Conservation (phyloP, 2,888 invertebrate species). For the Panopea generosa region DNA sequence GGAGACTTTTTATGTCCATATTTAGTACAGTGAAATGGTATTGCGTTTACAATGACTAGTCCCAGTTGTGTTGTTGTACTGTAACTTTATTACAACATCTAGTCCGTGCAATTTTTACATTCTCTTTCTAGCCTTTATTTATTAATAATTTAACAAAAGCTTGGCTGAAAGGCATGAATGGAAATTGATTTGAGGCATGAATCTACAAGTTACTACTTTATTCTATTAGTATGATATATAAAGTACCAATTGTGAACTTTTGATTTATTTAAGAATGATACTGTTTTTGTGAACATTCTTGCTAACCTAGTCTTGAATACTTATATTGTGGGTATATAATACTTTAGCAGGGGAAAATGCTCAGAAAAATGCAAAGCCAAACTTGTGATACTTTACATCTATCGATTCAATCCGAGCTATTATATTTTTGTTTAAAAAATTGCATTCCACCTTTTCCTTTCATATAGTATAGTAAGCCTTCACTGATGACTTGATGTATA, state of each 20-base stretch:
- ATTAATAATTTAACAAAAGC: conserved; percentile 7
- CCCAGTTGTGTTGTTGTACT: conserved; percentile 34
- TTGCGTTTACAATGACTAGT: conserved; percentile 5
- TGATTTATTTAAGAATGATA: too few relatives aligned
- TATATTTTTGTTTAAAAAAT: conserved; percentile 7
- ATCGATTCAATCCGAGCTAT: conserved; percentile 12
- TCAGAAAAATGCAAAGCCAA: too few relatives aligned
- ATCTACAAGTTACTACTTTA: too few relatives aligned
- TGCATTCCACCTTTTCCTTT: conserved; percentile 22
- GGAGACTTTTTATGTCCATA: too few relatives aligned
- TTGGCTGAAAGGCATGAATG: conserved; percentile 10
- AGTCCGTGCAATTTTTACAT: conserved; percentile 34
- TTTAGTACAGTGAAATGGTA: too few relatives aligned
- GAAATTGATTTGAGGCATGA: not conserved
- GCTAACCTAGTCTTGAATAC: too few relatives aligned
- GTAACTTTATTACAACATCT: conserved; percentile 28
- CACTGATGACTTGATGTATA: too few relatives aligned
- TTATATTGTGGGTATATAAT: too few relatives aligned
- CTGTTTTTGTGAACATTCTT: too few relatives aligned
- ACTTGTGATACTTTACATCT: not conserved
- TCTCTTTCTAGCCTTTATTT: conserved; percentile 30
- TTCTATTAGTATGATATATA: too few relatives aligned
- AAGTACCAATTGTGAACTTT: too few relatives aligned
- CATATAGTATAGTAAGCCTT: not conserved
- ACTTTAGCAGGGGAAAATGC: too few relatives aligned